Percentiles rank a stretch among this genome's conserved stretches.
phyloP scores from a whole-genome alignment of 2,797 vertebrate genomes.

The Pitangus sulphuratus region DNA sequence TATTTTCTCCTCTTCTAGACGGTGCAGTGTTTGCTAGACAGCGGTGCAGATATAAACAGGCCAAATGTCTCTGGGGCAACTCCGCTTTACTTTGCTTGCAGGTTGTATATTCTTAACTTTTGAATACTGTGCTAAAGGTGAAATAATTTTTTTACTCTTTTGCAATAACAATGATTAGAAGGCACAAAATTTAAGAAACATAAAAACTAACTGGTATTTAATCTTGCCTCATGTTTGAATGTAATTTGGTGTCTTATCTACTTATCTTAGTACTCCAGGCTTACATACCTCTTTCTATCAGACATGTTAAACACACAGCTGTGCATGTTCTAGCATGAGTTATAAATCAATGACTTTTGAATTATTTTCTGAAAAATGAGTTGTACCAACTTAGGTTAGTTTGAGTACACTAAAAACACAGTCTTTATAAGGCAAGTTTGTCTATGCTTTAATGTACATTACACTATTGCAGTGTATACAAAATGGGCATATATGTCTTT shows the following conservation, averaged over 20 bases:
- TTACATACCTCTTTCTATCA: background rate
- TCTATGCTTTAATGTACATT: background rate
- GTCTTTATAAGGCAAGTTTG: background rate
- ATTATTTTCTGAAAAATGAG: background rate
- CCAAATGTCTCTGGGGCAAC: conserved; percentile 98
- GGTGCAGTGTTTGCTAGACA: conserved; percentile 95
- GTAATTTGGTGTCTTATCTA: background rate
- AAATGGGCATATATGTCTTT: background rate
- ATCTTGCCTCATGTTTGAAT: background rate
- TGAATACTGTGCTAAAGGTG: background rate
- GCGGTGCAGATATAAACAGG: conserved; percentile 96
- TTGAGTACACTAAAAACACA: background rate
- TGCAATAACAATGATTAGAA: background rate
- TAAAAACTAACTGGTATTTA: background rate
- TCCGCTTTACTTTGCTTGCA: conserved; percentile 98
- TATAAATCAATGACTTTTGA: background rate
- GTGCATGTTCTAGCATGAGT: background rate
- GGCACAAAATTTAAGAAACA: background rate
- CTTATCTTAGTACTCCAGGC: background rate
- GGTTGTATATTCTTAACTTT: conserved; percentile 79
- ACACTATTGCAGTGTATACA: background rate
- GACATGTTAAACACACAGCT: background rate
- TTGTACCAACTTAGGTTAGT: background rate
- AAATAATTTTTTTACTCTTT: background rate
- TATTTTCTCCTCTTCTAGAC: conserved; percentile 75